Conservation (phyloP, 2,888 invertebrate species). For the Bugulina stolonifera region DNA sequence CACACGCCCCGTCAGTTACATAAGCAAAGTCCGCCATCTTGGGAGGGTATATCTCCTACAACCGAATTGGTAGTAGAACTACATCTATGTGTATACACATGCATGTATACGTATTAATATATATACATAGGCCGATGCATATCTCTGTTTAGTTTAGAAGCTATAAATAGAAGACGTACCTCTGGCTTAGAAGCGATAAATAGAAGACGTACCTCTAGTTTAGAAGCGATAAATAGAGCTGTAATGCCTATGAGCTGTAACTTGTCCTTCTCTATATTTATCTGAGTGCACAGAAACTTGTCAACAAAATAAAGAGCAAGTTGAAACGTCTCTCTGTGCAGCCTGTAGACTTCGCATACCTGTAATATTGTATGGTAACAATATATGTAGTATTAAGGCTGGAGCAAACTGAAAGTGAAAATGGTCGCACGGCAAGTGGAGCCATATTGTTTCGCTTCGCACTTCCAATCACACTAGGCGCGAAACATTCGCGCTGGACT, state of each 20-base stretch:
- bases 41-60: conserved; percentile 89
- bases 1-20: conserved; percentile 95
- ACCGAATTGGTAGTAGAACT: background rate
- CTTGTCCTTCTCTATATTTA: conserved; percentile 74
- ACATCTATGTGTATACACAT: too few species aligned
- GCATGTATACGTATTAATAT: too few species aligned
- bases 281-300: conserved; percentile 68
- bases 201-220: conserved; percentile 66
- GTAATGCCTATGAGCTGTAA: conserved; percentile 93
- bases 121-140: too few species aligned
- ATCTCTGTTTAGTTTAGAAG: too few species aligned
- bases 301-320: conserved; percentile 91
- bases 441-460: too few species aligned
- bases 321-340: conserved; percentile 92
- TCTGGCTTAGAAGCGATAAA: conserved; percentile 81
- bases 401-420: too few species aligned
- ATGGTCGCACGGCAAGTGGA: too few species aligned
- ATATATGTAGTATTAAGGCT: too few species aligned
- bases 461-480: too few species aligned
- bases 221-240: conserved; percentile 87
- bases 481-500: too few species aligned
- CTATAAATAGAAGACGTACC: background rate
- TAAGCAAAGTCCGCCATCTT: conserved; percentile 90
- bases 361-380: too few species aligned
- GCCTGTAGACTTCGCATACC: conserved; percentile 91